Conservation (phyloP, 1,140 invertebrate genomes). For the Lepidostoma basale region DNA sequence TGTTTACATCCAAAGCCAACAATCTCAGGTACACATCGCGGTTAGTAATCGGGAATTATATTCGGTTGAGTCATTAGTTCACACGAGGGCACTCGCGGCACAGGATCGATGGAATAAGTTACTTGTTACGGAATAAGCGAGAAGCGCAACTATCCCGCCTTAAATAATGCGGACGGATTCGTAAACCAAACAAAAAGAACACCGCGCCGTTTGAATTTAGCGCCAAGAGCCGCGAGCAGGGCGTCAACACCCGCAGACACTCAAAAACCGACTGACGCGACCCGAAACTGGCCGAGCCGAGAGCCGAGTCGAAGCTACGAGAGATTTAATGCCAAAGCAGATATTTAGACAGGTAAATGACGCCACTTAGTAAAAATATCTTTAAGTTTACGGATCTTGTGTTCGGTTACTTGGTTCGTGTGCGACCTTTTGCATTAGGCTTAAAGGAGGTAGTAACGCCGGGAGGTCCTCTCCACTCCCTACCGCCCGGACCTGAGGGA, state of each 20-base stretch:
- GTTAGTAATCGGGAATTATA: neutral
- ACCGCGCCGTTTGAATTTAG: constrained; percentile 4
- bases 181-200: neutral
- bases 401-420: too few species aligned
- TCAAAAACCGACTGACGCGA: neutral
- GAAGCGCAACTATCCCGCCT: neutral
- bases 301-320: neutral
- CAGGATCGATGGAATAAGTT: neutral
- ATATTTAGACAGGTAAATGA: too few species aligned
- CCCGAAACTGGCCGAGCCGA: neutral
- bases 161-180: neutral
- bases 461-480: neutral
- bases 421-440: too few species aligned
- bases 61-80: neutral
- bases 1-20: neutral
- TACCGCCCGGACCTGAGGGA: neutral
- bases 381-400: too few species aligned
- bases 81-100: neutral
- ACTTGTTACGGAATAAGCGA: neutral
- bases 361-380: too few species aligned
- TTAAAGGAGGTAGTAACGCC: too few species aligned
- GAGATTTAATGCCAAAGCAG: too few species aligned
- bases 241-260: neutral
- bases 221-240: neutral
- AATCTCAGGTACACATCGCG: neutral